phyloP scores from a whole-genome alignment of 2,888 invertebrate species.

The Chamaedrilus cognettii region DNA sequence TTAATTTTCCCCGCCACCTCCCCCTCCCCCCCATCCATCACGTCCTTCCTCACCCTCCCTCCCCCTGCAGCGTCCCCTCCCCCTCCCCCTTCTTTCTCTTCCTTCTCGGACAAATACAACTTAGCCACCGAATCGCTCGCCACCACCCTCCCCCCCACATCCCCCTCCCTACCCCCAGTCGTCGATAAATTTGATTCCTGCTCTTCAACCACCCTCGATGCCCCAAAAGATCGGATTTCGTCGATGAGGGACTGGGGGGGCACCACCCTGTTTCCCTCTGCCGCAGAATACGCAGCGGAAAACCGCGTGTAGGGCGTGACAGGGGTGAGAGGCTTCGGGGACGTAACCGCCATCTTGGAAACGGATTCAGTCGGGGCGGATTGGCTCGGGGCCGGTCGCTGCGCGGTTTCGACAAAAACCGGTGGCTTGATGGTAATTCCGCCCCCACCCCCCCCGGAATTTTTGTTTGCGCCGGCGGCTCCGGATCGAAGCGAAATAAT shows the following conservation, averaged over 20 bases:
- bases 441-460: not conserved
- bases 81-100: slow-evolving; percentile 35
- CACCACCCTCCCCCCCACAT: not conserved
- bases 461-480: not conserved
- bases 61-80: slow-evolving; percentile 25
- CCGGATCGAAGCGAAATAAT: slow-evolving; percentile 8
- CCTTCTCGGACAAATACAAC: slow-evolving; percentile 21
- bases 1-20: slow-evolving; percentile 44
- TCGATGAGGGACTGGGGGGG: slow-evolving; percentile 6
- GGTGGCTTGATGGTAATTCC: no score
- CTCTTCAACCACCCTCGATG: not conserved
- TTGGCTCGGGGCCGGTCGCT: no score
- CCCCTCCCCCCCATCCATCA: slow-evolving; percentile 23
- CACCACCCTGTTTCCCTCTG: no score
- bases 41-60: slow-evolving; percentile 32
- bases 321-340: no score
- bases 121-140: slow-evolving; percentile 16
- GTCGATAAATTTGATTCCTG: no score
- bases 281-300: no score
- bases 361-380: no score
- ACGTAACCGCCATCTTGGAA: no score
- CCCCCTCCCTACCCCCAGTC: not conserved
- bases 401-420: no score
- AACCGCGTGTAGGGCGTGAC: no score
- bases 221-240: not conserved